Base-by-base conservation (phyloP, 2,888 invertebrate genomes). In the Parnassius glacialis region DNA sequence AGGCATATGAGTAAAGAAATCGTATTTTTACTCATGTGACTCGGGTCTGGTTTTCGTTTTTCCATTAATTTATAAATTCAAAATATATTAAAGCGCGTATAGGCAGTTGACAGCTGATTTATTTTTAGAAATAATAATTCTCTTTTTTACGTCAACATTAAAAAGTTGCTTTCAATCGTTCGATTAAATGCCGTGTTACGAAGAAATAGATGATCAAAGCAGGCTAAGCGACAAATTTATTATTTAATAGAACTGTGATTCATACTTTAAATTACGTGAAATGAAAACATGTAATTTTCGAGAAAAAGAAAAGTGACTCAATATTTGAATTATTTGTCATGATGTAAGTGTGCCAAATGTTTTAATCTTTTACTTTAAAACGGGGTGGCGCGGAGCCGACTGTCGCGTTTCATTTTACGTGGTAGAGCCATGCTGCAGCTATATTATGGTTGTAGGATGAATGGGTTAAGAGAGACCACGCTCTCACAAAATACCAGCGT, bases 231-330 rank as follows among this genome's bases (percentile, higher is more conserved):
- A 48, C 42, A 61, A 20, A 57, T 57, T 62, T 57, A 61, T 57
- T 62, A 57, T 61, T 57, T 20, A 61, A 52, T 56, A 41, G 52
- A 52, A 57, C 20, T 57, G 44, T 57, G 61, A 61, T n/a, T 61
- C 56, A 61, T 45, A 13, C 34, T 55, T n/a, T n/a, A 61, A 61
- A 55, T 55, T 51, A 34, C 51, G 13, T 51, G 42, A 16, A 44
- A 48, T 25, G n/a, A 47, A 34, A 34, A 34, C 34, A 34, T 34
- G 34, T 34, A 34, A 34, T 34, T 7, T 34, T 25, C 25, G 25
- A 25, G 25, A 25, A 25, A 25, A 25, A 2, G 25, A 25, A 5
- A 5, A 25, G 25, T 25, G 25, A 25, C 3, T 25, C 7, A 25
- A 3, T 25, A 25, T 25, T 25, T 34, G 43, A 13, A 44, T 59